A percentile compares a stretch with the other conserved stretches of the same genome.
Conservation (phyloP, 2,888 invertebrate species). For the Ptilodon capucinus region DNA sequence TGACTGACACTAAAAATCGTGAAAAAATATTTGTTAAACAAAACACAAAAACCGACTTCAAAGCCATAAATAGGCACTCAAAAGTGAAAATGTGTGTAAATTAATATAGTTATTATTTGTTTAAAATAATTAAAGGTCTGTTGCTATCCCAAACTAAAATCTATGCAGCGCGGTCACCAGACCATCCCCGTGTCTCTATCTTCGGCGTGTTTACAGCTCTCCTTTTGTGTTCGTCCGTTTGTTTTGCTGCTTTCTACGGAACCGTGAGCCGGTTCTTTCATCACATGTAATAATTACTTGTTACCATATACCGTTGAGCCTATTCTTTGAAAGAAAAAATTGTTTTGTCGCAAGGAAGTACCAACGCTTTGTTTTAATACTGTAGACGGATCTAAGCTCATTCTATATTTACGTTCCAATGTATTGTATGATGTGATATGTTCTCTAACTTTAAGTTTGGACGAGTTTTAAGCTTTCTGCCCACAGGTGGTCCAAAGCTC, state of each 20-base stretch:
- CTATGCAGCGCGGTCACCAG: constrained; percentile 7
- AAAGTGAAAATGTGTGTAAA: too few relatives aligned
- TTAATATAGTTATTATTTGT: too few relatives aligned
- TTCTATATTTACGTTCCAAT: not conserved
- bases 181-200: constrained; percentile 12
- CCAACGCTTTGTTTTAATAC: not conserved
- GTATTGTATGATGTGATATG: too few relatives aligned
- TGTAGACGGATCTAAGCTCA: not conserved
- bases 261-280: constrained; percentile 10
- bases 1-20: too few relatives aligned
- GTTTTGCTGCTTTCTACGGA: constrained; percentile 31
- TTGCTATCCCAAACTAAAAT: not conserved
- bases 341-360: not conserved
- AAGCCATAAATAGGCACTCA: too few relatives aligned
- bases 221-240: constrained; percentile 26
- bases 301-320: constrained; percentile 6
- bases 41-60: too few relatives aligned
- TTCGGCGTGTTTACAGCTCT: constrained; percentile 19
- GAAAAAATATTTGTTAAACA: too few relatives aligned
- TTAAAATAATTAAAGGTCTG: not conserved
- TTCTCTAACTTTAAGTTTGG: too few relatives aligned
- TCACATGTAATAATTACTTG: constrained; percentile 7
- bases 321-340: not conserved
- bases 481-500: too few relatives aligned
- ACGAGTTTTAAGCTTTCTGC: too few relatives aligned